Conservation (phyloP, 2,113 vertebrate genomes). For the Myotis yumanensis region DNA sequence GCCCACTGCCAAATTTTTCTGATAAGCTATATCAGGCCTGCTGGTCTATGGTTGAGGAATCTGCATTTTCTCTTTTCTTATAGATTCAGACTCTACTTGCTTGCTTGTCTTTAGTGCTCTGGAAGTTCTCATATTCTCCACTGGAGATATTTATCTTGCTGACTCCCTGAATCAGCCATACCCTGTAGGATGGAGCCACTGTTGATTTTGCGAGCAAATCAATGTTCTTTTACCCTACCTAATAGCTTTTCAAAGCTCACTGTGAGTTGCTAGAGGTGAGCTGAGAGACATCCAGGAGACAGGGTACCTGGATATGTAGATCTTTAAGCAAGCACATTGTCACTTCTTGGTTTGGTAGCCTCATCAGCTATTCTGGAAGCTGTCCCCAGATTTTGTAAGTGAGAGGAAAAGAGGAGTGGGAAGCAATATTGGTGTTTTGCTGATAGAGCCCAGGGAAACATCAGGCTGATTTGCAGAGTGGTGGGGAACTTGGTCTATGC, state of each 20-base stretch:
- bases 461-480: neutral
- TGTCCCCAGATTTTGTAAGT: neutral
- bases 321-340: neutral
- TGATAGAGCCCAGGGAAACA: neutral
- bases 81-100: neutral
- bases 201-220: neutral
- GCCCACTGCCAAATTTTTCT: neutral
- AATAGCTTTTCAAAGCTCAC: neutral
- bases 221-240: neutral
- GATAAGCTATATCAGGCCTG: neutral
- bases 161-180: neutral
- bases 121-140: neutral
- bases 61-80: neutral
- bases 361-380: neutral
- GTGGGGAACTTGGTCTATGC: neutral
- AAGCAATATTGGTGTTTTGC: neutral
- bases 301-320: neutral
- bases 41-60: neutral
- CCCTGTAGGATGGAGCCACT: neutral
- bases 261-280: neutral
- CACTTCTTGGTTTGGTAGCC: neutral
- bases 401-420: neutral
- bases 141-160: neutral
- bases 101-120: neutral
- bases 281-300: neutral